These are phyloP conservation scores for Mandrillus leucophaeus DNA, from an alignment of 2,113 vertebrate genomes.

Conservation along the genomic window DNA sequence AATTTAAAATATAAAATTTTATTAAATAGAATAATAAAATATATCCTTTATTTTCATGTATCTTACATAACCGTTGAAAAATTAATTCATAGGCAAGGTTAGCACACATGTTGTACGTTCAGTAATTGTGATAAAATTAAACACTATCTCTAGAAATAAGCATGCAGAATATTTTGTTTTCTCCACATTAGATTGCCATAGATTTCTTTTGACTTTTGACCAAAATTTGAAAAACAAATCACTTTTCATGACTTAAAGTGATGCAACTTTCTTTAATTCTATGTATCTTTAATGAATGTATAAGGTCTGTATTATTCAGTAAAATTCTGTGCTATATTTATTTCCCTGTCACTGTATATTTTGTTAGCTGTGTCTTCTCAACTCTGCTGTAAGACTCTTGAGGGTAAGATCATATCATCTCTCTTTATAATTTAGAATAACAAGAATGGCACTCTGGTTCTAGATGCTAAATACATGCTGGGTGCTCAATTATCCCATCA, in stretches of 20 bases:
- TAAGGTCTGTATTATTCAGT: background rate
- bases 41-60: background rate
- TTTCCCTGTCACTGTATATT: background rate
- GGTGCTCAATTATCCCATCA: background rate
- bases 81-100: background rate
- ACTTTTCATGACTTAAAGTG: background rate
- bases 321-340: background rate
- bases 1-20: background rate
- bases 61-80: background rate
- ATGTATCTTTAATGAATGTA: background rate
- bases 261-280: background rate
- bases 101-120: background rate
- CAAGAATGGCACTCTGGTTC: background rate
- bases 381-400: rapidly evolving
- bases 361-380: background rate
- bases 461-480: background rate
- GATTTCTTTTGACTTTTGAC: background rate
- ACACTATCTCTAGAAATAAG: background rate
- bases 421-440: background rate
- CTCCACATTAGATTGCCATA: background rate
- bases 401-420: background rate
- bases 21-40: background rate
- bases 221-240: background rate
- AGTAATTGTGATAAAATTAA: background rate
- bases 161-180: background rate